These are phyloP conservation scores for Pterocles burchelli DNA, from an alignment of 2,113 vertebrate genomes.

Conservation along the genomic window DNA sequence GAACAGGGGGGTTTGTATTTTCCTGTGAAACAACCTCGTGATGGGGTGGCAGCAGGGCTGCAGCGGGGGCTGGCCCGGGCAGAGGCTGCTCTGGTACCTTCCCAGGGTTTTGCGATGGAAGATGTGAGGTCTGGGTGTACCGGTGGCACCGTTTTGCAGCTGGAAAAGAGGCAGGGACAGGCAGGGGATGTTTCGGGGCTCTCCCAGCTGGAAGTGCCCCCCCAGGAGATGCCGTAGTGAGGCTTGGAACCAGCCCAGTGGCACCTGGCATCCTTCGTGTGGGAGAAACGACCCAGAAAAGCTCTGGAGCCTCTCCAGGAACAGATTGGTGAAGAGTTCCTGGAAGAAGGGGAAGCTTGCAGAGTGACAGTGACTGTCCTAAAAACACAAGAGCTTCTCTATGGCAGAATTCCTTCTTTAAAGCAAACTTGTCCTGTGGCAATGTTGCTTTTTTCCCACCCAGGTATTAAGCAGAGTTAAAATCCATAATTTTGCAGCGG, in stretches of 20 bases:
- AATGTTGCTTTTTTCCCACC: accelerated
- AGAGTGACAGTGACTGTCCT: accelerated
- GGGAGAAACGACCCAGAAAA: not conserved
- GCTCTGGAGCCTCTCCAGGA: not conserved
- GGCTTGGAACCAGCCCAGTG: not conserved
- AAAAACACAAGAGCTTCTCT: accelerated
- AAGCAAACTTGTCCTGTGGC: accelerated
- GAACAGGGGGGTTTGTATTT: accelerated
- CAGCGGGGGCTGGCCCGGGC: accelerated
- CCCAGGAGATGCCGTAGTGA: accelerated
- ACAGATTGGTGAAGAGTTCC: not conserved
- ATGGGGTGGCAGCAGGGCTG: accelerated
- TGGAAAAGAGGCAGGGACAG: too few relatives aligned
- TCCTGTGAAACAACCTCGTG: not conserved
- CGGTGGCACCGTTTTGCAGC: too few relatives aligned
- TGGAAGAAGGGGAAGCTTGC: not conserved
- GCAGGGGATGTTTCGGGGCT: too few relatives aligned
- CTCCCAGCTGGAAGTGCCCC: not conserved
- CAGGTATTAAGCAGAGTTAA: accelerated
- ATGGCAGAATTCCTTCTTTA: accelerated
- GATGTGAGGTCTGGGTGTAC: accelerated
- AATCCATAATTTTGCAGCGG: accelerated
- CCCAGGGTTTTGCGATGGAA: accelerated
- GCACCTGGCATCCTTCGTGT: accelerated
- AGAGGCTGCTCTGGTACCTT: too few relatives aligned